A percentile compares a stretch with the other conserved stretches of the same genome.
Conservation (phyloP, 2,888 invertebrate genomes). For the Autographa gamma region DNA sequence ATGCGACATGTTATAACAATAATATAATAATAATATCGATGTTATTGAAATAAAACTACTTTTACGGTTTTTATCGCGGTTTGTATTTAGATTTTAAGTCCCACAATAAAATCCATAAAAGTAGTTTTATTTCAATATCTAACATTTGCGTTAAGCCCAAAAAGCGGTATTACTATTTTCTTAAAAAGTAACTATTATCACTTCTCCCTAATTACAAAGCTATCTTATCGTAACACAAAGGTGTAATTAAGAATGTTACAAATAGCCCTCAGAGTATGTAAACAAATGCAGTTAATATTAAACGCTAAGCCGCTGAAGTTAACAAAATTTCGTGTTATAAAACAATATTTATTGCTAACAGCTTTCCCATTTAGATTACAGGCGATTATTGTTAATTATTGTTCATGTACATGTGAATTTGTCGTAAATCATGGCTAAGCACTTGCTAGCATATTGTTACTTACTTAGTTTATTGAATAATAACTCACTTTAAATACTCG, state of each 20-base stretch:
- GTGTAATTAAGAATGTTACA: background rate
- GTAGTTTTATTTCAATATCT: too few relatives aligned
- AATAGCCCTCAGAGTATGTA: background rate
- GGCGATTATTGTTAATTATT: slow-evolving; percentile 38
- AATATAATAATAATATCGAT: too few relatives aligned
- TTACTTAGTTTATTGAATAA: slow-evolving; percentile 6
- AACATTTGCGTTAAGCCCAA: too few relatives aligned
- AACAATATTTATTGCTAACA: slow-evolving; percentile 45
- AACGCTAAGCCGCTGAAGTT: slow-evolving; percentile 18
- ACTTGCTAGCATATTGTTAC: slow-evolving; percentile 5
- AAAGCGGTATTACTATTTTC: too few relatives aligned
- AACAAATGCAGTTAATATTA: slow-evolving; percentile 13
- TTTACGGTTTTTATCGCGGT: too few relatives aligned
- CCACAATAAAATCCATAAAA: too few relatives aligned
- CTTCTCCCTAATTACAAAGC: background rate
- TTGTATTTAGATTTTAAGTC: too few relatives aligned
- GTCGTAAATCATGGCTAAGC: slow-evolving; percentile 25
- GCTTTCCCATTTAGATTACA: slow-evolving; percentile 27
- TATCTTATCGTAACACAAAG: background rate
- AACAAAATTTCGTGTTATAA: slow-evolving; percentile 32
- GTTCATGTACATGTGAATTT: slow-evolving; percentile 17
- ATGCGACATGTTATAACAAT: too few relatives aligned
- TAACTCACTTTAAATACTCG: background rate
- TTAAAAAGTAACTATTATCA: too few relatives aligned
- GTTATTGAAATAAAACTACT: too few relatives aligned